These are phyloP conservation scores for Motacilla tschutschensis DNA, from an alignment of 2,113 vertebrate genomes.

Conservation along the genomic window DNA sequence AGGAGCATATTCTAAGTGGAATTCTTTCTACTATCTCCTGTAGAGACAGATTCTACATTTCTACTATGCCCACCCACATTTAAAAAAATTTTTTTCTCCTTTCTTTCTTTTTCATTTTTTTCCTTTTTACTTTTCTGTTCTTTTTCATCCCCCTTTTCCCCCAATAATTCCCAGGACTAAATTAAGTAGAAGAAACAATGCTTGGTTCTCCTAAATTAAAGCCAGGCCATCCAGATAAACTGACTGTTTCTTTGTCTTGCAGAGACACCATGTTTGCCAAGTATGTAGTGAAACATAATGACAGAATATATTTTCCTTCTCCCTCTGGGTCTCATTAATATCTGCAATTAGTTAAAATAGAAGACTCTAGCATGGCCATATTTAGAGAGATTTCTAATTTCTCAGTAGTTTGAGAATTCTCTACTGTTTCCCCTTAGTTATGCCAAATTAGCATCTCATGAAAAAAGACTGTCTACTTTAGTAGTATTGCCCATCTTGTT, in stretches of 20 bases:
- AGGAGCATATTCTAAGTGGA: not conserved
- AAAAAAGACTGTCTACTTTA: not conserved
- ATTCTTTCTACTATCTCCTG: not conserved
- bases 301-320: not conserved
- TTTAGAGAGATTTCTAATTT: not conserved
- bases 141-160: fast-evolving
- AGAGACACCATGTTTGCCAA: not conserved
- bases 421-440: not conserved
- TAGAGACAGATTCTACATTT: not conserved
- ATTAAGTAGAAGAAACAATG: not conserved
- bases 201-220: not conserved
- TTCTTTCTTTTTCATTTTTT: too few relatives aligned
- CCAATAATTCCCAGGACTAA: not conserved
- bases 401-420: not conserved
- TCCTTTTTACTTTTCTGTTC: fast-evolving
- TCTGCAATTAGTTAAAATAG: not conserved
- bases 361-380: not conserved
- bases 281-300: not conserved
- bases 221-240: not conserved
- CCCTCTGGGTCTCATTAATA: not conserved
- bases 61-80: fast-evolving
- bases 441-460: not conserved
- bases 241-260: not conserved
- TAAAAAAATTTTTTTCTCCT: not conserved
- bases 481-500: not conserved